Evolutionary conservation across 92 coral and sea anemone genomes (phyloP).

Genomic region (Metridium senile): DNA sequence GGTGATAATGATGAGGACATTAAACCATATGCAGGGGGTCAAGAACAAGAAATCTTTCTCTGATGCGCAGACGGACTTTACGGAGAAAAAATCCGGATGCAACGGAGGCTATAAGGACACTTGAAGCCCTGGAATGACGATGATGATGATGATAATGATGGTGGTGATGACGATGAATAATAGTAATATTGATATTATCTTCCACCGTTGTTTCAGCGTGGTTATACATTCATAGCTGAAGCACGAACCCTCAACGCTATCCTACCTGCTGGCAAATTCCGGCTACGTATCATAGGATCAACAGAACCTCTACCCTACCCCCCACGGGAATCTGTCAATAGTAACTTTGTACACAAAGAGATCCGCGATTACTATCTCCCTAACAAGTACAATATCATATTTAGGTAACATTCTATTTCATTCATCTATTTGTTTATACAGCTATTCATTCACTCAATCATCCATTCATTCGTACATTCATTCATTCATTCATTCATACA

Average conservation of each 20-base stretch:
- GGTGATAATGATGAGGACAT: background rate
- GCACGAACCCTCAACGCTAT: constrained; percentile 85
- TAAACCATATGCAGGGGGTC: background rate
- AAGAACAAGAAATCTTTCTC: too few relatives aligned
- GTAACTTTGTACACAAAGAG: constrained; percentile 89
- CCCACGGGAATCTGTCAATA: constrained; percentile 85
- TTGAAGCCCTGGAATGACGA: too few relatives aligned
- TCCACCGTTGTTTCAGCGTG: constrained; percentile 76
- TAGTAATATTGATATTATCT: background rate
- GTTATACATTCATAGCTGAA: constrained; percentile 95
- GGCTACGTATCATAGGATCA: constrained; percentile 92
- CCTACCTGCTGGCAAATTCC: constrained; percentile 94
- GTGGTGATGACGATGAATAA: background rate
- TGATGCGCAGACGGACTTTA: too few relatives aligned
- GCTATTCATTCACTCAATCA: background rate
- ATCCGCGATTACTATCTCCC: constrained; percentile 95
- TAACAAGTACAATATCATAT: constrained; percentile 83
- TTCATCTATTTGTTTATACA: background rate
- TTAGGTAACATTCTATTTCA: constrained; percentile 78
- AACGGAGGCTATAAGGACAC: too few relatives aligned
- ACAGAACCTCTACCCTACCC: constrained; percentile 98
- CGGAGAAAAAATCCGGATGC: too few relatives aligned
- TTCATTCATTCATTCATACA: background rate
- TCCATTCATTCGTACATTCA: background rate
- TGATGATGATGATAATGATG: background rate